Evolutionary conservation across 2,797 vertebrate species (phyloP).

Genomic region (Cephalopachus bancanus): DNA sequence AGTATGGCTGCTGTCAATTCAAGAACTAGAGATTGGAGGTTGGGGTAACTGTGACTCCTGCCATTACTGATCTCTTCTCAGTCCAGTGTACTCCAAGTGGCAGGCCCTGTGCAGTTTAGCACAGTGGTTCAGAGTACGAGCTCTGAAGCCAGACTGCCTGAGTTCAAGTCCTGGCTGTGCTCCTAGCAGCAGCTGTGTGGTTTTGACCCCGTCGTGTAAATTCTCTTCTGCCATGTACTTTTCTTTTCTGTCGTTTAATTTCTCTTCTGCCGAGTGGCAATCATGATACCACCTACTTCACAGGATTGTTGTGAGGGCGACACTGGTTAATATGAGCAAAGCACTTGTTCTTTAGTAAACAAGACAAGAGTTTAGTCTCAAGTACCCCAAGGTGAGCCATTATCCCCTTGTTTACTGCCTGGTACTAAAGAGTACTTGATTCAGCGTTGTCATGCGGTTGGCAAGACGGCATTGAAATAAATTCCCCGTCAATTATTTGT

Average conservation of each 20-base stretch:
- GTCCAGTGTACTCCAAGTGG: accelerated
- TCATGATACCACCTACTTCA: not conserved
- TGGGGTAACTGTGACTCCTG: accelerated
- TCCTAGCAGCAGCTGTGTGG: not conserved
- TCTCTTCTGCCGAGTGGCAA: not conserved
- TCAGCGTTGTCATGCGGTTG: not conserved
- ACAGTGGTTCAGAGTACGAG: not conserved
- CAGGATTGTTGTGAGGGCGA: not conserved
- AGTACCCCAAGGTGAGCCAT: not conserved
- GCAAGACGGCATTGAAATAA: not conserved
- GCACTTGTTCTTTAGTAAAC: not conserved
- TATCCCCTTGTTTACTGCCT: not conserved
- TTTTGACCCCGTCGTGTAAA: not conserved
- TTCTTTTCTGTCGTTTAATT: not conserved
- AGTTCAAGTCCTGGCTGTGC: not conserved
- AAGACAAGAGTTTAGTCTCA: not conserved
- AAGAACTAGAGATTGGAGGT: not conserved
- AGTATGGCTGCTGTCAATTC: not conserved
- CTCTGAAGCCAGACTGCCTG: not conserved
- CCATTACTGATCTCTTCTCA: not conserved
- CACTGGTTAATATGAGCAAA: not conserved
- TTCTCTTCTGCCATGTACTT: not conserved
- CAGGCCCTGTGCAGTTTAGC: accelerated
- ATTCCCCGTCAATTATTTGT: not conserved
- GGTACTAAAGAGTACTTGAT: not conserved